A percentile compares a stretch with the other conserved stretches of the same genome.
Conservation (phyloP, 2,888 invertebrate genomes). For the Polydrusus pterygomalis region DNA sequence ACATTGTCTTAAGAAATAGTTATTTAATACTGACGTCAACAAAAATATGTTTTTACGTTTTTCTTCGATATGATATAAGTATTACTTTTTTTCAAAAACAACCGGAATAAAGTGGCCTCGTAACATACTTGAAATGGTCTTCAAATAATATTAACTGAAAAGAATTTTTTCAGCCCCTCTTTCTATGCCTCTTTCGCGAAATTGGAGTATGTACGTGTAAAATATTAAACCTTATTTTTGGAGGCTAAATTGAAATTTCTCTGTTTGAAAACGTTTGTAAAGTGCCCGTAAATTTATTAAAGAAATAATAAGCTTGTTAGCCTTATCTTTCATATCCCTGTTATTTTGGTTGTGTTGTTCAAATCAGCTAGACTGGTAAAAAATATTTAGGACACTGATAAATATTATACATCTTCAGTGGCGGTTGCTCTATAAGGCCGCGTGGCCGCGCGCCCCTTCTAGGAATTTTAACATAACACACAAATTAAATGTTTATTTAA, state of each 20-base stretch:
- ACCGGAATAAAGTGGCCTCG: slow-evolving; percentile 26
- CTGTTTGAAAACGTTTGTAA: slow-evolving; percentile 5
- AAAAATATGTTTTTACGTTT: background rate
- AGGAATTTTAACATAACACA: too few relatives aligned
- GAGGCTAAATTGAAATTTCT: slow-evolving; percentile 3
- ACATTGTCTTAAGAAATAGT: too few relatives aligned
- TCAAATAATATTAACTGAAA: slow-evolving; percentile 39
- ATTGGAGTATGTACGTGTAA: slow-evolving; percentile 33
- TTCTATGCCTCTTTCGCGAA: slow-evolving; percentile 21
- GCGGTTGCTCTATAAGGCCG: too few relatives aligned
- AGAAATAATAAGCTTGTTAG: background rate
- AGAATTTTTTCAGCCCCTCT: slow-evolving; percentile 26
- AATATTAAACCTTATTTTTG: slow-evolving; percentile 23
- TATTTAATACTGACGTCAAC: too few relatives aligned
- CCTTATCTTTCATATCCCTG: too few relatives aligned
- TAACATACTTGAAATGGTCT: slow-evolving; percentile 37
- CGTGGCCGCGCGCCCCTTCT: too few relatives aligned
- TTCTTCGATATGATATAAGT: background rate
- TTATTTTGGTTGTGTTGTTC: too few relatives aligned
- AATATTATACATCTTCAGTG: too few relatives aligned
- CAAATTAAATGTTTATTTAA: too few relatives aligned
- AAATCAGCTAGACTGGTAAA: background rate
- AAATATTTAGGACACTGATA: background rate
- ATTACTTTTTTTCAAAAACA: slow-evolving; percentile 16
- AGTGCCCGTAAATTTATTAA: background rate